phyloP scores from a whole-genome alignment of 2,797 vertebrate species.

The Gobio occitaniae region DNA sequence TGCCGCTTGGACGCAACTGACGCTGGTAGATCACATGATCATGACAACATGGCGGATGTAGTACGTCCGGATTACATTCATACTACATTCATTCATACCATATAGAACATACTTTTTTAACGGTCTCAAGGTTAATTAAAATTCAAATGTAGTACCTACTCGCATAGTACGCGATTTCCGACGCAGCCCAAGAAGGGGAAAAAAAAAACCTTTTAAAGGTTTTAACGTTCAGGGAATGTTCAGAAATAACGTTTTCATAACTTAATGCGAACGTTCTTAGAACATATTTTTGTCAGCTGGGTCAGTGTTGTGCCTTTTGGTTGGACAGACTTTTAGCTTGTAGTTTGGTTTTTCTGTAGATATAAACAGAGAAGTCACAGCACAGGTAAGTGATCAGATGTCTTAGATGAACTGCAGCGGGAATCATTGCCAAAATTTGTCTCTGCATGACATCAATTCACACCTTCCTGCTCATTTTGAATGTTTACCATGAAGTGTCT shows the following conservation, averaged over 20 bases:
- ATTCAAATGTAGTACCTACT: no score
- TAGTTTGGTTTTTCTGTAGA: not conserved
- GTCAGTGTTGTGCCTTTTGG: not conserved
- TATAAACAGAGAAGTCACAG: not conserved
- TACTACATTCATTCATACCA: no score
- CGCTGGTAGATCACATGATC: no score
- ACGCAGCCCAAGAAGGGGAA: no score
- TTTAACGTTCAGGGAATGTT: not conserved
- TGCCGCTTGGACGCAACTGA: no score
- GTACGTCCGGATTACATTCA: no score
- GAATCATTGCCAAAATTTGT: constrained; percentile 21
- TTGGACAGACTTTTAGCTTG: not conserved
- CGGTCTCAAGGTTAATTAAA: no score
- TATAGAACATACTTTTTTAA: no score
- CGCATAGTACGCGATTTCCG: no score
- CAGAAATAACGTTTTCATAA: not conserved
- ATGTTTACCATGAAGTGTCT: constrained; percentile 43
- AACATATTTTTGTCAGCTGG: not conserved
- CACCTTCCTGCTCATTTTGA: constrained; percentile 17
- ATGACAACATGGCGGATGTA: no score
- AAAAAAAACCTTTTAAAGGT: no score
- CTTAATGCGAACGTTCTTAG: not conserved
- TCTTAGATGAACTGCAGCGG: constrained; percentile 22
- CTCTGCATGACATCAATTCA: constrained; percentile 11
- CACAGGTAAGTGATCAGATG: constrained; percentile 13